Evolutionary conservation across 2,888 invertebrate species (phyloP).

Genomic region (Empis livida): DNA sequence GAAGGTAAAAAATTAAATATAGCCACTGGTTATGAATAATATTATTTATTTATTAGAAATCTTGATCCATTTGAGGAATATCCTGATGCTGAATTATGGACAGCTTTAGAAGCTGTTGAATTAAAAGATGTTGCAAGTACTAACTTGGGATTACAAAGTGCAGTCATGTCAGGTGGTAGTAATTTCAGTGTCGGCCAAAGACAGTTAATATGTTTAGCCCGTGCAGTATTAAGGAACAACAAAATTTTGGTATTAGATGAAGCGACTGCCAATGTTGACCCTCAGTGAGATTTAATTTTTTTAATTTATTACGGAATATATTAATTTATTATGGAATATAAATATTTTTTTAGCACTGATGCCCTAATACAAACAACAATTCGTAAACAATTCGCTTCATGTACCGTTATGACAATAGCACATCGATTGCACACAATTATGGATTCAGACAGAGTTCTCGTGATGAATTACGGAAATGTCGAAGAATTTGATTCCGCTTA

Average conservation of each 20-base stretch:
- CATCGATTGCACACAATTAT: slow-evolving; percentile 82
- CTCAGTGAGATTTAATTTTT: slow-evolving; percentile 23
- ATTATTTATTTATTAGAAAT: slow-evolving; percentile 44
- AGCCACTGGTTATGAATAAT: background rate
- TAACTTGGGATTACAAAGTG: slow-evolving; percentile 39
- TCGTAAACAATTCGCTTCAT: slow-evolving; percentile 54
- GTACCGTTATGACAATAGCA: slow-evolving; percentile 76
- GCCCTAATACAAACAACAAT: slow-evolving; percentile 67
- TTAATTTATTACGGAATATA: background rate
- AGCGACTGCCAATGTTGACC: slow-evolving; percentile 52
- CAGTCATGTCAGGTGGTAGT: slow-evolving; percentile 43
- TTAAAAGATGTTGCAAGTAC: slow-evolving; percentile 40
- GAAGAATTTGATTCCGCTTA: slow-evolving; percentile 54
- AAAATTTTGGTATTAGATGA: slow-evolving; percentile 60
- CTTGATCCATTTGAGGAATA: slow-evolving; percentile 64
- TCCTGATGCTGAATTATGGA: slow-evolving; percentile 55
- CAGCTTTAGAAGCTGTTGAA: slow-evolving; percentile 57
- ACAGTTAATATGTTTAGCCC: slow-evolving; percentile 66
- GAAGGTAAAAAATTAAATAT: slow-evolving; percentile 20
- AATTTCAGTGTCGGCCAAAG: slow-evolving; percentile 51
- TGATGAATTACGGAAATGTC: slow-evolving; percentile 62
- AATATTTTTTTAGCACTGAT: slow-evolving; percentile 43
- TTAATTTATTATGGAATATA: background rate
- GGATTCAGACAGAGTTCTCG: slow-evolving; percentile 72
- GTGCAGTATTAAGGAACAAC: slow-evolving; percentile 67